phyloP scores from a whole-genome alignment of 92 coral and sea anemone genomes.

The Isaurus tuberculatus region DNA sequence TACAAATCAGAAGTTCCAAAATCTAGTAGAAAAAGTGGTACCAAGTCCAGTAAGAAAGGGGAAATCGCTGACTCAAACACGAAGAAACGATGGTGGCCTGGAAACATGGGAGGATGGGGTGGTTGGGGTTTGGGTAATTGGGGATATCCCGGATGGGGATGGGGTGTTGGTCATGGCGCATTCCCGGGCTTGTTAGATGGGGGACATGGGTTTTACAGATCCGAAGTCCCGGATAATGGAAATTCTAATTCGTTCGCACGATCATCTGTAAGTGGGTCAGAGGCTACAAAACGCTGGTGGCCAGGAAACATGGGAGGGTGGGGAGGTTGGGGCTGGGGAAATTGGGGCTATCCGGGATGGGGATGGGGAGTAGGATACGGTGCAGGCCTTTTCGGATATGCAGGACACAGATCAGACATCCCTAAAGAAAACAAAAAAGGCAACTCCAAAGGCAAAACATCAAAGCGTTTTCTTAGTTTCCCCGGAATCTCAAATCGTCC shows the following conservation, averaged over 20 bases:
- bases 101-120: conserved; percentile 93
- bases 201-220: conserved; percentile 57
- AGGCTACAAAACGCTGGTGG: conserved; percentile 85
- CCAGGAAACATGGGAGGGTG: conserved; percentile 94
- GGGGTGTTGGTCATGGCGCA: conserved; percentile 59
- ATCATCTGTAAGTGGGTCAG: conserved; percentile 52
- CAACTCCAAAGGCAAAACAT: conserved; percentile 11
- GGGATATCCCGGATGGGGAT: conserved; percentile 91
- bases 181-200: conserved; percentile 20
- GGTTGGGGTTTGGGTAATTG: conserved; percentile 84
- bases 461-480: conserved; percentile 38
- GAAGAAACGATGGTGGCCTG: conserved; percentile 54
- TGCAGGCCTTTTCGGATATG: conserved; percentile 38
- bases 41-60: conserved; percentile 19
- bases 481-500: conserved; percentile 35
- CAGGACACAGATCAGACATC: conserved; percentile 20
- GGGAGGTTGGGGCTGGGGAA: conserved; percentile 91
- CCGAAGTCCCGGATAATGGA: conserved; percentile 49
- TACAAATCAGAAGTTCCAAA: conserved; percentile 70
- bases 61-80: conserved; percentile 24
- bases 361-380: conserved; percentile 70
- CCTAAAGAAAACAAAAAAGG: conserved; percentile 2
- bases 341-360: conserved; percentile 88
- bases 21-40: neutral
- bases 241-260: conserved; percentile 25